Evolutionary conservation across 2,113 vertebrate genomes (phyloP), one percentile per base, ranked within the genome.

Genomic region (Hiodon tergisus): DNA sequence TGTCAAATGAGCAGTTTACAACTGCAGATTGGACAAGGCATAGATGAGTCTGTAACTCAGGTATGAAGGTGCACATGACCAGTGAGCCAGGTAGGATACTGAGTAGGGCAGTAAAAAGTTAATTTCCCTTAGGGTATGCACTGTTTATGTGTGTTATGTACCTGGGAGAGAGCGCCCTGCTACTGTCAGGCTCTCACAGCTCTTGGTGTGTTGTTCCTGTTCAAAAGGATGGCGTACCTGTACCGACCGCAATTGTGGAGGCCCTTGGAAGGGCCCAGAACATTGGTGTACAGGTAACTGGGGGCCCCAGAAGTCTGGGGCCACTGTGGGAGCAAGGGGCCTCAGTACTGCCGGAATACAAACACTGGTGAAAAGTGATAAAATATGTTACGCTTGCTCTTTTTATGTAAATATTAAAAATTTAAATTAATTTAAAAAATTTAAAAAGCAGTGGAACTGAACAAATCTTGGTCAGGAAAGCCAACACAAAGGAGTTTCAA

Each of bases 191-290:
- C 62, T 63, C 78, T 82, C 69, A 80, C 72, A 70, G 58, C 79
- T 84, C 47, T 81, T 80, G 78, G 69, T 93, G 75, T 86, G 81
- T 90, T 93, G 83, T 93, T 91, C 87, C 89, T 75, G 86, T 83
- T 76, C 84, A 82, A 83, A 95, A 95, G 95, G 94, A 88, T 93
- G 86, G 93, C 94, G 87, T 94, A 92, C 89, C 80, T 91, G 87
- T 93, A 92, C 90, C 85, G 76, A 84, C 93, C 95, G 0, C 83
- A 86, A 86, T 83, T 81, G 81, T 93, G 94, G 95, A 91, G 48
- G 79, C 84, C 75, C 81, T 85, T 81, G 57, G 83, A 88, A 78
- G 86, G 83, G 54, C 79, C 85, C 80, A 59, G 84, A 86, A 79
- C 87, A 81, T 83, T 78, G 79, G 82, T 87, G 73, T 91, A 87